Conservation (phyloP, 2,113 vertebrate genomes). For the Tenebrosternarchus preto region DNA sequence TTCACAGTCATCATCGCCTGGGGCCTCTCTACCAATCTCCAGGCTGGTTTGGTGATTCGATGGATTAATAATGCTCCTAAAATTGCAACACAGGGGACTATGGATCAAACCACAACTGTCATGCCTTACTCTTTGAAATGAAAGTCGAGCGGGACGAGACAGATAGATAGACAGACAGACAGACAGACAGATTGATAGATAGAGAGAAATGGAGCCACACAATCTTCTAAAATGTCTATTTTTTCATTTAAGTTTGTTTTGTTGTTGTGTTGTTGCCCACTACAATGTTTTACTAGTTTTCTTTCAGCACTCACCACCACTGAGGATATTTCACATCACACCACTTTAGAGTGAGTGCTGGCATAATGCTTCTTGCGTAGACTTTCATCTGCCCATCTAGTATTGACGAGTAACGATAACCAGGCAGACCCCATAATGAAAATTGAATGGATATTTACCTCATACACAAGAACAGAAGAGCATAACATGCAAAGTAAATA, state of each 20-base stretch:
- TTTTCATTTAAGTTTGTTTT: background rate
- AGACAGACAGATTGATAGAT: background rate
- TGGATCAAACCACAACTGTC: slow-evolving; percentile 49
- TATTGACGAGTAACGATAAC: background rate
- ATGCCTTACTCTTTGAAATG: slow-evolving; percentile 53
- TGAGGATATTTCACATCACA: too few relatives aligned
- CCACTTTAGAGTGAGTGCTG: too few relatives aligned
- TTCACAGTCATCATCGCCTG: background rate
- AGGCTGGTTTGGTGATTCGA: slow-evolving; percentile 55
- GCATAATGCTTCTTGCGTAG: background rate
- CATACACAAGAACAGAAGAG: background rate
- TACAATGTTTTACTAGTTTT: too few relatives aligned
- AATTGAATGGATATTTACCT: slow-evolving; percentile 2
- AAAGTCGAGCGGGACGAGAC: background rate
- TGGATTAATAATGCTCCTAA: slow-evolving; percentile 55
- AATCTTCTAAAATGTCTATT: slow-evolving; percentile 1
- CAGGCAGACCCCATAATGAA: background rate
- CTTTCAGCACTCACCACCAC: too few relatives aligned
- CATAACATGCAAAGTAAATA: slow-evolving; percentile 33
- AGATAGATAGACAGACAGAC: background rate
- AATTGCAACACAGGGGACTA: slow-evolving; percentile 35
- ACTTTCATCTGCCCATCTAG: background rate
- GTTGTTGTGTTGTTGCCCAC: too few relatives aligned
- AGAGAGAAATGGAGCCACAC: background rate
- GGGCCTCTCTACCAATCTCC: slow-evolving; percentile 35